Evolutionary conservation across 2,888 invertebrate genomes (phyloP).

Genomic region (Branchinecta sandiegonensis): DNA sequence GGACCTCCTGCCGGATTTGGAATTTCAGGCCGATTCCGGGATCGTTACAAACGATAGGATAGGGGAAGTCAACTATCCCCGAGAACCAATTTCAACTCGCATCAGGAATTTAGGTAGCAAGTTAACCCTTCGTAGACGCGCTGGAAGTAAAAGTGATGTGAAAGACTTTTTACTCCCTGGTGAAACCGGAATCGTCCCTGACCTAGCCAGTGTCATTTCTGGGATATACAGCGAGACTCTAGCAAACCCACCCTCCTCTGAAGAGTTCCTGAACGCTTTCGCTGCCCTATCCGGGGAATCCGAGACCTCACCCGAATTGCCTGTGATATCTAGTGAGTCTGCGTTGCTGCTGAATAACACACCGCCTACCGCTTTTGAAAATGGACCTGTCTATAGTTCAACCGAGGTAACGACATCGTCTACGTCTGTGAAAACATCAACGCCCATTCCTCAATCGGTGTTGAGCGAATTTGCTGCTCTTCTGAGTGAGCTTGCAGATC

Average conservation of each 20-base stretch:
- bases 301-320: neutral
- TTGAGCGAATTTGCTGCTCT: neutral
- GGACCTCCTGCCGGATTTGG: neutral
- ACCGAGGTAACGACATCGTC: too few relatives aligned
- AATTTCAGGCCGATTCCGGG: neutral
- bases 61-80: neutral
- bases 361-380: too few relatives aligned
- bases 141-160: neutral
- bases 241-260: too few relatives aligned
- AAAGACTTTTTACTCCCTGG: neutral
- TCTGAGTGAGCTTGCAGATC: neutral
- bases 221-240: neutral
- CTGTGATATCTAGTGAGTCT: neutral
- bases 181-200: neutral
- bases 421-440: too few relatives aligned
- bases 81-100: neutral
- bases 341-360: neutral
- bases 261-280: too few relatives aligned
- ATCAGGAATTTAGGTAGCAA: neutral
- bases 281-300: neutral
- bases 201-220: neutral
- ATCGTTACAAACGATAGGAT: neutral
- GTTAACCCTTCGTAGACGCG: neutral
- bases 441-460: too few relatives aligned
- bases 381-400: too few relatives aligned